Evolutionary conservation across 2,113 vertebrate species (phyloP), one percentile per base, ranked within the genome.

Genomic region (Hiodon alosoides): DNA sequence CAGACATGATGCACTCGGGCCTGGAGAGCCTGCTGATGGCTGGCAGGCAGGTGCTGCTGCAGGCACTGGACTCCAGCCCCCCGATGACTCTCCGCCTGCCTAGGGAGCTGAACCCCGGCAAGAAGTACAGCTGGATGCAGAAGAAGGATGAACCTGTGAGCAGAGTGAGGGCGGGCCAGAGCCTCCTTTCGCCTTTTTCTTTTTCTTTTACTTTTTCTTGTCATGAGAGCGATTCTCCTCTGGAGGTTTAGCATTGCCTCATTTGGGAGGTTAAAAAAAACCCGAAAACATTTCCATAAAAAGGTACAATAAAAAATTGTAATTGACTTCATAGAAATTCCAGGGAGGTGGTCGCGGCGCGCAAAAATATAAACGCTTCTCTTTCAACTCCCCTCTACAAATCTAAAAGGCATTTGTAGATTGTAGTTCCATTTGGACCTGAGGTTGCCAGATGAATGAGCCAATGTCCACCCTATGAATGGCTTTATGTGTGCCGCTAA

Each of bases 101-200:
- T 0, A 86, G 97, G 76, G 93, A 93, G 17, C 89, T 99, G 81
- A 92, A 95, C 81, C 95, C 94, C 79, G 92, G 93, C 90, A 98
- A 95, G 89, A 96, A 95, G 76, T 99, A 98, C 86, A 99, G 97
- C 93, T 99, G 97, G 97, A 96, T 94, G 91, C 95, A 93, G 84
- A 96, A 94, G 88, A 98, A 96, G 77, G 95, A 96, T 47, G 93
- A 96, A 78, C 93, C 92, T 55, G 76, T 77, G 50, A 77, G 76
- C 48, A 16, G 11, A 11, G 6, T 60, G 70, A 13, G 31, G 31
- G 31, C 31, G 31, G 31, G 31, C 31, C 31, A 2, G 1, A 31
- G 31, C 31, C 31, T 52, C 50, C 5, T 16, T 11, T 17, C 3
- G 13, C 16, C 16, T 67, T 16, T 17, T 8, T 71, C 11, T 72